Base-by-base conservation (phyloP, 64 coral and sea anemone species). In the Dendronephthya gigantea region DNA sequence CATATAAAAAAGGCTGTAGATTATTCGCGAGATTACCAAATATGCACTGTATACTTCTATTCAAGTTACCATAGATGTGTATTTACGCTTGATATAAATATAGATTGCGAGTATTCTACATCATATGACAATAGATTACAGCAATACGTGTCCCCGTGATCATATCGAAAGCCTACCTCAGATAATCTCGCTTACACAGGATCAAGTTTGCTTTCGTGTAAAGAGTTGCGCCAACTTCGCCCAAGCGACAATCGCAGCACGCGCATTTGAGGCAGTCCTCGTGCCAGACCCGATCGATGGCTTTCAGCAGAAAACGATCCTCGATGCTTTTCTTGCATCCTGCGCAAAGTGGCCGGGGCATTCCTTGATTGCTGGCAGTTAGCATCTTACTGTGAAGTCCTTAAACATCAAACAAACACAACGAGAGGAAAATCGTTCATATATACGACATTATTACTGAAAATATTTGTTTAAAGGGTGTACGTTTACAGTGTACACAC, bases 231-330 rank as follows among this genome's bases (percentile, higher is more conserved):
- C 95, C 95, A 70, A 98, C 95, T 81, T 98, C 95, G 6, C 95
- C 95, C 0, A 98, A 55, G 7, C 95, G 89, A 47, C 95, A 98
- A n/a, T 98, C 95, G 34, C 95, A 98, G 38, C 95, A 98, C 9
- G 89, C 92, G 48, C 95, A 98, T 74, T 98, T 98, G 43, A 98
- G 65, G 50, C 95, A 98, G 4, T 98, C 95, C 50, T 98, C 95
- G 37, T 98, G 95, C 95, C 95, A 98, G 30, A 89, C 93, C 9
- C 92, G 84, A 49, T 98, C 92, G 2, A 98, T 85, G 0, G 95
- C 95, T 56, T 98, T 98, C 8, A 98, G 84, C 15, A 98, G 91
- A 70, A 98, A 98, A 16, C 95, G 95, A 48, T 98, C 95, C 11
- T 90, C 93, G 28, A 98, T 98, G 7, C 48, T 59, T 14, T 68